These are phyloP conservation scores for Erythrolamprus reginae DNA, from an alignment of 2,113 vertebrate species.

Conservation along the genomic window DNA sequence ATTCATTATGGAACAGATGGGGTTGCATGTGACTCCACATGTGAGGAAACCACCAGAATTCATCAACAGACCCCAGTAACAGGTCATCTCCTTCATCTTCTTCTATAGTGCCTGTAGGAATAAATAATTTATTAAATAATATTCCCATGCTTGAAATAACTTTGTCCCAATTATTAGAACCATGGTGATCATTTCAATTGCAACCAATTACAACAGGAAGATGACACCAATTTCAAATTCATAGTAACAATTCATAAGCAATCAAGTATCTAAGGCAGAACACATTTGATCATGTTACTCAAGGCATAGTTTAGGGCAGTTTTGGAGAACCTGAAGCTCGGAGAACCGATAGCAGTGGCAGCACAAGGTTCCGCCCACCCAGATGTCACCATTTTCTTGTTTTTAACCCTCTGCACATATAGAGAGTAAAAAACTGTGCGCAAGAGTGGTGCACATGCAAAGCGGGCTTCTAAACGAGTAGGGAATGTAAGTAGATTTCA, in stretches of 20 bases:
- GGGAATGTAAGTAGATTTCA: too few species aligned
- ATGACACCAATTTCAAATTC: background rate
- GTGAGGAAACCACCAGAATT: conserved; percentile 99
- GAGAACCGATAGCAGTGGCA: too few species aligned
- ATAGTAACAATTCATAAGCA: background rate
- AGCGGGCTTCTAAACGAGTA: too few species aligned
- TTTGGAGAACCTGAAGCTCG: too few species aligned
- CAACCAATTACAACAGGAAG: background rate
- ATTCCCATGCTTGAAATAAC: background rate
- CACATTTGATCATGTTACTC: background rate
- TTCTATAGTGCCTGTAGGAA: conserved; percentile 77
- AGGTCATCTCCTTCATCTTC: conserved; percentile 92
- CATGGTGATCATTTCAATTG: background rate
- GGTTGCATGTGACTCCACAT: conserved; percentile 99
- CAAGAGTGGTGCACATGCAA: too few species aligned
- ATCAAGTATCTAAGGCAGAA: background rate
- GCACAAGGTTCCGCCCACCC: too few species aligned
- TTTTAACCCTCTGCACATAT: too few species aligned
- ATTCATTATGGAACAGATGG: conserved; percentile 96
- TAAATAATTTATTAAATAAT: background rate
- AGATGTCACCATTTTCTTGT: too few species aligned
- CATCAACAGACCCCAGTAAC: conserved; percentile 83
- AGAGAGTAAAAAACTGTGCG: too few species aligned
- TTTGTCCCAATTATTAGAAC: background rate
- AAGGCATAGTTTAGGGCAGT: too few species aligned